A percentile compares a stretch with the other conserved stretches of the same genome.
Evolutionary conservation across 2,797 vertebrate species (phyloP).

Genomic region (Babyrousa celebensis): DNA sequence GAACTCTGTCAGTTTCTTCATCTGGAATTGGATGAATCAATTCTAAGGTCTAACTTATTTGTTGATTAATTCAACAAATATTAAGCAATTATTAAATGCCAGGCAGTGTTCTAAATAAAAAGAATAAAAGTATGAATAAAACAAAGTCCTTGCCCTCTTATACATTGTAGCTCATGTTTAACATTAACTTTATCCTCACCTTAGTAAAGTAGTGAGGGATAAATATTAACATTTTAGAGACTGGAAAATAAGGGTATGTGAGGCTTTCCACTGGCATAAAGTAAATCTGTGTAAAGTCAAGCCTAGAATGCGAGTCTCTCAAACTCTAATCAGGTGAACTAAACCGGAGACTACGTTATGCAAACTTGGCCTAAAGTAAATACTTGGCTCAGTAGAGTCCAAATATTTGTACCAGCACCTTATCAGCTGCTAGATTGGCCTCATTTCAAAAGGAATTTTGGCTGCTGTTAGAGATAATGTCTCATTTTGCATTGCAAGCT

Average conservation of each 20-base stretch:
- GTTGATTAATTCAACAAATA: constrained; percentile 33
- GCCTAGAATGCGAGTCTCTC: neutral
- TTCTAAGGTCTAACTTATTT: constrained; percentile 9
- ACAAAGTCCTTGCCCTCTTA: neutral
- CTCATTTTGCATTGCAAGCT: constrained; percentile 46
- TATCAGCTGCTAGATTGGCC: constrained; percentile 29
- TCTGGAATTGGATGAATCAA: neutral
- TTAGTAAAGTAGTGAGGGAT: neutral
- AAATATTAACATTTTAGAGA: constrained; percentile 50
- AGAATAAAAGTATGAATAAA: neutral
- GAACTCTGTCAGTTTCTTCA: neutral
- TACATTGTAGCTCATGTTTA: neutral
- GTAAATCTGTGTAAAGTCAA: constrained; percentile 37
- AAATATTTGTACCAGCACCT: neutral
- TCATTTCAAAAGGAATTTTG: constrained; percentile 43
- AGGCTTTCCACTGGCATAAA: neutral
- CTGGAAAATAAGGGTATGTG: neutral
- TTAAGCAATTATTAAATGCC: constrained; percentile 23
- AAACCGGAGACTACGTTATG: neutral
- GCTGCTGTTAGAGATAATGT: constrained; percentile 53
- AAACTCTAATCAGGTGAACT: constrained; percentile 2
- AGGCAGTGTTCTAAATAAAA: constrained; percentile 33
- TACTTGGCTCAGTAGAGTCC: neutral
- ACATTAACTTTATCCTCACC: neutral
- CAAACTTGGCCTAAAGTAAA: constrained; percentile 33